phyloP scores from a whole-genome alignment of 1,140 invertebrate species.

The Cherax destructor region DNA sequence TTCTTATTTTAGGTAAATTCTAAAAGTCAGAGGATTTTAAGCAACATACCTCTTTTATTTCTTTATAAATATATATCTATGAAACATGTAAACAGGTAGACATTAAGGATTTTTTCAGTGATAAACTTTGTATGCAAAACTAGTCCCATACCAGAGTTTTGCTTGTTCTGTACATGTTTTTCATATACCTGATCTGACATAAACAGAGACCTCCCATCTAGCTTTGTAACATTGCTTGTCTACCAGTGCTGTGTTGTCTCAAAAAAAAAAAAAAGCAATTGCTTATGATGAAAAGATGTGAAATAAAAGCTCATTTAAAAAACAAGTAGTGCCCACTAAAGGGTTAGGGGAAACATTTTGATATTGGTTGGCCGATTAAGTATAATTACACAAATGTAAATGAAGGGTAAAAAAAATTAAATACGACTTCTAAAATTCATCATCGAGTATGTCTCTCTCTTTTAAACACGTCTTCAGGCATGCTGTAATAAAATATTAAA shows the following conservation, averaged over 20 bases:
- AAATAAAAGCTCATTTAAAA: background rate
- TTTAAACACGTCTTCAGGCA: background rate
- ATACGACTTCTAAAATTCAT: too few relatives aligned
- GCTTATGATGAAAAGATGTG: background rate
- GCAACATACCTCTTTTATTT: background rate
- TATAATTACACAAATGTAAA: too few relatives aligned
- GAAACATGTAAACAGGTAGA: conserved; percentile 21
- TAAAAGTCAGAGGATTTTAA: background rate
- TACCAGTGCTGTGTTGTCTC: background rate
- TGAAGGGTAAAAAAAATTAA: too few relatives aligned
- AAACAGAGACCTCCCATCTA: background rate
- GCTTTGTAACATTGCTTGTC: conserved; percentile 5
- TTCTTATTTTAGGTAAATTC: background rate
- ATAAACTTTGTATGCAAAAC: conserved; percentile 39
- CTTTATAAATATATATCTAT: background rate
- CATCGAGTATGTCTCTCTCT: background rate
- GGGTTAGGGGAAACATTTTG: too few relatives aligned
- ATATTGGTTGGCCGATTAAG: too few relatives aligned
- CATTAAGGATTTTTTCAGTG: conserved; percentile 16
- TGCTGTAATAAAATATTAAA: background rate
- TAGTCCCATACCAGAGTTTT: conserved; percentile 25
- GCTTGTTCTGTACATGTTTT: conserved; percentile 26
- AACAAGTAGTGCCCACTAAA: too few relatives aligned
- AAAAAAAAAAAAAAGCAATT: background rate
- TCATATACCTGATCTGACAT: background rate